Percentiles rank a stretch among this genome's conserved stretches.
Conservation (phyloP, 1,140 invertebrate species). For the Augochlora pura region DNA sequence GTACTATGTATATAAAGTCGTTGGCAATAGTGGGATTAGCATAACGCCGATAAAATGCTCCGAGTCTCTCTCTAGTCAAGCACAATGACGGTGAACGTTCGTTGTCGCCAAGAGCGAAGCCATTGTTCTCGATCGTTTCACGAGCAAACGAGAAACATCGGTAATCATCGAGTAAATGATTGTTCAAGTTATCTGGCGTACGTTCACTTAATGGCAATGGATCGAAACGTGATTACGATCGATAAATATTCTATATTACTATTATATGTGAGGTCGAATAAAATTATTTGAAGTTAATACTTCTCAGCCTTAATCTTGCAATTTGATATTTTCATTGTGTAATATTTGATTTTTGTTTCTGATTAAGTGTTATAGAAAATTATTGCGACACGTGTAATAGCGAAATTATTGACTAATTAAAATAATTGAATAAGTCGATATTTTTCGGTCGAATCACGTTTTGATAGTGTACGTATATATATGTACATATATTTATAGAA, state of each 20-base stretch:
- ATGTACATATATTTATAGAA: too few species aligned
- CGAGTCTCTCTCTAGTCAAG: background rate
- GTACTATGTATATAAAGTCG: background rate
- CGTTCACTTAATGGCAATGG: background rate
- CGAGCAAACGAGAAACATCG: constrained; percentile 40
- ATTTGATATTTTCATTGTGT: too few species aligned
- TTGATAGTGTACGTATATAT: background rate
- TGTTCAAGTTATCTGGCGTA: background rate
- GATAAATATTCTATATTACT: background rate
- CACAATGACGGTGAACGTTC: background rate
- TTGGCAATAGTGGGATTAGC: background rate
- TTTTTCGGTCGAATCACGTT: constrained; percentile 9
- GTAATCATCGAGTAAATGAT: constrained; percentile 5
- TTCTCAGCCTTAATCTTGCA: too few species aligned
- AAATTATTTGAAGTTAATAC: too few species aligned
- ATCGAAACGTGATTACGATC: background rate
- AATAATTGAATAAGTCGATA: background rate
- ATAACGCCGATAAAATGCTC: background rate
- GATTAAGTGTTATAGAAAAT: too few species aligned
- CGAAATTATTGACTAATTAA: too few species aligned
- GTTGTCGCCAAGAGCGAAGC: constrained; percentile 19
- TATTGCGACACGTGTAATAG: too few species aligned
- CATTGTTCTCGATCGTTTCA: constrained; percentile 27
- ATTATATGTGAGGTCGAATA: too few species aligned
- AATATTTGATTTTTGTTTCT: too few species aligned